These are phyloP conservation scores for Ceratina japonica DNA, from an alignment of 1,140 invertebrate genomes.

Conservation along the genomic window DNA sequence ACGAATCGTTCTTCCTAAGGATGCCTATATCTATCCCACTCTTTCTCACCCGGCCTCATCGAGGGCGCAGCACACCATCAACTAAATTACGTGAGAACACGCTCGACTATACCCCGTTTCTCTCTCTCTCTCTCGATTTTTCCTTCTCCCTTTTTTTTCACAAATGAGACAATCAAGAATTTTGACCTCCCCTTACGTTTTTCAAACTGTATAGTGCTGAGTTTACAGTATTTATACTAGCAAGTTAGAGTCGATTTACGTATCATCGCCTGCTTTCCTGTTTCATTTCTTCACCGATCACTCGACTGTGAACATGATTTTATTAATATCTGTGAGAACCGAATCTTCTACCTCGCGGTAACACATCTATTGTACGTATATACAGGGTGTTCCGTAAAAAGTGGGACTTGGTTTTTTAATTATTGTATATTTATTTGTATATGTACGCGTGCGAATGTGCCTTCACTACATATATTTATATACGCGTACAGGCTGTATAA, in stretches of 20 bases:
- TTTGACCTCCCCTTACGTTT: constrained; percentile 4
- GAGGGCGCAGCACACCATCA: constrained; percentile 60
- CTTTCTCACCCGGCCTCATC: constrained; percentile 18
- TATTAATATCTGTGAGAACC: constrained; percentile 1
- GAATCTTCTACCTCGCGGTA: too few relatives aligned
- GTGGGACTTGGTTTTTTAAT: too few relatives aligned
- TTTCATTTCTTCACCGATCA: too few relatives aligned
- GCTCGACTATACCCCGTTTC: neutral
- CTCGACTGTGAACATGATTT: neutral
- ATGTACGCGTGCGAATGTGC: too few relatives aligned
- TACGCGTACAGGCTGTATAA: too few relatives aligned
- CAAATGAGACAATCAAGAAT: neutral
- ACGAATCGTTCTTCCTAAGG: constrained; percentile 34
- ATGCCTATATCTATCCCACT: constrained; percentile 20
- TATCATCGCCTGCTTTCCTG: too few relatives aligned
- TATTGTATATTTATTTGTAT: too few relatives aligned
- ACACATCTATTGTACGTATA: too few relatives aligned
- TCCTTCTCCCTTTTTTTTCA: neutral
- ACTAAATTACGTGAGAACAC: constrained; percentile 55
- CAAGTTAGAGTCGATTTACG: neutral
- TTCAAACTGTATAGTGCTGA: constrained; percentile 2
- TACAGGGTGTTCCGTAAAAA: too few relatives aligned
- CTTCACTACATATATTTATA: too few relatives aligned
- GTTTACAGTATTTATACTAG: constrained; percentile 12
- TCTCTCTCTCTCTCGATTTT: neutral